These are phyloP conservation scores for Sebastes nivosus DNA, from an alignment of 2,797 vertebrate genomes.

Conservation along the genomic window DNA sequence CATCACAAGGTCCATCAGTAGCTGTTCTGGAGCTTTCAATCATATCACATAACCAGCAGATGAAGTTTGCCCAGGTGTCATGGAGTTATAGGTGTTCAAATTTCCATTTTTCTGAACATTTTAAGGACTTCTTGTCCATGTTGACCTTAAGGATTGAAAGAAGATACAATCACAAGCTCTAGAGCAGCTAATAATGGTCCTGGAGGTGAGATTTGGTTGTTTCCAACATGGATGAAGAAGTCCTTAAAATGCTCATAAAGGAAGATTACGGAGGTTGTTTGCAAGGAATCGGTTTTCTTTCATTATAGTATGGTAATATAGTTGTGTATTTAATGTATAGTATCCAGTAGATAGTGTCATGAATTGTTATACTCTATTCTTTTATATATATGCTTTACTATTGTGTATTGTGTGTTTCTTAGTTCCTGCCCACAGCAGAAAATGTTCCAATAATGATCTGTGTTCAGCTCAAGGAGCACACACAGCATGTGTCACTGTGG, in stretches of 20 bases:
- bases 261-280: neutral
- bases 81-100: neutral
- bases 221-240: neutral
- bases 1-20: neutral
- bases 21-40: neutral
- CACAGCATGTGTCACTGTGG: slow-evolving; percentile 20
- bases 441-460: slow-evolving; percentile 26
- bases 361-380: too few species aligned
- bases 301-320: neutral
- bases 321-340: neutral
- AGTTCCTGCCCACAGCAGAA: neutral
- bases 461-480: slow-evolving; percentile 15
- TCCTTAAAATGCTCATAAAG: neutral
- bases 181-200: neutral
- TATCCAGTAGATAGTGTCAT: neutral
- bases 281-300: neutral
- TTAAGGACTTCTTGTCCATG: too few species aligned
- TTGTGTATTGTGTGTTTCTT: neutral
- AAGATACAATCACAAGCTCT: neutral
- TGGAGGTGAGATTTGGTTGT: neutral
- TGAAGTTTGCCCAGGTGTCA: neutral
- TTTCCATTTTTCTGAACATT: too few species aligned
- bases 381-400: too few species aligned
- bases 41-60: neutral
- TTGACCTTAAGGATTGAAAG: rapidly evolving